Base-by-base conservation (phyloP, 2,888 invertebrate species). In the Dysmachus trigonus region DNA sequence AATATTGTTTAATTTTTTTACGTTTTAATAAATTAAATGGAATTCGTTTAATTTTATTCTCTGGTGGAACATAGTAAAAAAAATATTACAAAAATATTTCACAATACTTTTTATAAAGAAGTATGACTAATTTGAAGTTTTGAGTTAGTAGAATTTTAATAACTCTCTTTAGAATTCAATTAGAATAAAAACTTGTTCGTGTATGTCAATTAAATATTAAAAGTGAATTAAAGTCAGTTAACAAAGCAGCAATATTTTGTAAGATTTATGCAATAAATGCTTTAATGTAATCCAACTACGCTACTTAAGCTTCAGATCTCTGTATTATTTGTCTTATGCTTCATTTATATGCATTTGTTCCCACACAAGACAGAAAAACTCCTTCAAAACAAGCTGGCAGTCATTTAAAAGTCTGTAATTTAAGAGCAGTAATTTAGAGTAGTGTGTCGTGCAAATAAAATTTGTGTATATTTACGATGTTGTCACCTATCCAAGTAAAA, bases 361-460 rank as follows among this genome's bases (percentile, higher is more conserved):
- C 81, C 53, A 81, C 27, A 18, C 38, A 71, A 31, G 41, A n/a
- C 31, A 79, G 27, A 77, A 79, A 79, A 85, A 74, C 73, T 62
- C 8, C 62, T 10, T 18, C 8, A 62, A 62, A 62, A 62, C 62
- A 62, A 62, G 83, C 33, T 83, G 13, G 35, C 73, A 38, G 31
- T 38, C 22, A 31, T 82, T 86, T 73, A 82, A 86, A 82, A 86
- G 82, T 86, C 86, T 82, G 73, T 30, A 82, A 84, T 84, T 84
- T 47, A 38, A 84, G 47, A 35, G 47, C 41, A 83, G 83, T 83
- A 30, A 41, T n/a, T 72, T 83, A 38, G 38, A 38, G 15, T 27
- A n/a, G 8, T 30, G n/a, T 31, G 31, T 22, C 53, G 53, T 53
- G 31, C 18, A 53, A 51, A 81, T 51, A 53, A 41, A 51, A 41